Base-by-base conservation (phyloP, 2,113 vertebrate genomes). In the Butorides virescens region DNA sequence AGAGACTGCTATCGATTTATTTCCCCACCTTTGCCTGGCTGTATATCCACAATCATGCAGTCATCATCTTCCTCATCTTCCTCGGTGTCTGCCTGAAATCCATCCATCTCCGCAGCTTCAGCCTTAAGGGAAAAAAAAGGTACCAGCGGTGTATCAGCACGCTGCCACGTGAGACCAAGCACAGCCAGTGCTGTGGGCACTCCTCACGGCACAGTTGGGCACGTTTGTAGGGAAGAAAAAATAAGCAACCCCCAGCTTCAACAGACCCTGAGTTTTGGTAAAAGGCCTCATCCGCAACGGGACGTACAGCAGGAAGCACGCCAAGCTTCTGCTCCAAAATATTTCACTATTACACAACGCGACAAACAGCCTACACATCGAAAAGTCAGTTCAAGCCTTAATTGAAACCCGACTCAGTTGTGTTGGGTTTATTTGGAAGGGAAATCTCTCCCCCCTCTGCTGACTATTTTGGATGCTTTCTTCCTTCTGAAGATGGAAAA, bases 21-120 rank as follows among this genome's bases (percentile, higher is more conserved):
- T 15, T 46, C 46, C 98, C 98, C 96, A 99, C 99, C 98, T 90
- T 86, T 94, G 46, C 63, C 37, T 25, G 91, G 97, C 25, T 98
- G 96, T 27, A 98, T 47, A 27, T 98, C 96, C 94, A 99, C 67
- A 36, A 99, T 97, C 83, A 99, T 76, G 82, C 99, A 99, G 95
- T 99, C 98, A 0, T 98, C 95, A 17, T 98, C 98, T 2, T 98
- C 98, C 9, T 98, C 95, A 14, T 99, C 99, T 17, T 99, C 99
- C 96, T 99, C 99, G 0, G 99, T 99, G 97, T 99, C 99, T 26
- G 99, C 99, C 95, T 99, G 99, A 86, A 99, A 99, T n/a, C 99
- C 99, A 4, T 99, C 99, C 26, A 98, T 95, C 92, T 99, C 99
- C 23, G 89, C 97, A 8, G 95, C 89, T 86, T 98, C 99, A 17